Percentiles rank a stretch among this genome's conserved stretches.
These are phyloP conservation scores for Vultur gryphus DNA, from an alignment of 2,797 vertebrate species.

Conservation along the genomic window DNA sequence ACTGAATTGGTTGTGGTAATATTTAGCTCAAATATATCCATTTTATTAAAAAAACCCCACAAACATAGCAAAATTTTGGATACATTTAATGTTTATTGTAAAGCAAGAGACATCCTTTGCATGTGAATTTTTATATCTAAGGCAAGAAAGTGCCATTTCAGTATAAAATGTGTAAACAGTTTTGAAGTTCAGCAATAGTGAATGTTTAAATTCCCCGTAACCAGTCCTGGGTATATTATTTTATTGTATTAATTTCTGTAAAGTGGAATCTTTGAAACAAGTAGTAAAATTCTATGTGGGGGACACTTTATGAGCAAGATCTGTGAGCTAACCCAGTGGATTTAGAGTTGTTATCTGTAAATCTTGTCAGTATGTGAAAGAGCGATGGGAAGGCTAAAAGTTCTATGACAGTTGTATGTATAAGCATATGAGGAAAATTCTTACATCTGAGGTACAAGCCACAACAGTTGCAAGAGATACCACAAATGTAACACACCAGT, in stretches of 20 bases:
- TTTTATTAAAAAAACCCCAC: not conserved
- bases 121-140: not conserved
- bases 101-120: not conserved
- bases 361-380: not conserved
- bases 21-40: not conserved
- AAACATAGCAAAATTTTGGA: not conserved
- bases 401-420: not conserved
- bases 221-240: not conserved
- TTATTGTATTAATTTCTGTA: not conserved
- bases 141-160: not conserved
- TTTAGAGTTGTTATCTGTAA: not conserved
- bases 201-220: not conserved
- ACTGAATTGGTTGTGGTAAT: not conserved
- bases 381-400: not conserved
- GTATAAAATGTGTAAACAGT: not conserved
- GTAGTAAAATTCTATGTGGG: not conserved
- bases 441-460: not conserved
- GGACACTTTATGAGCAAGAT: not conserved
- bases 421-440: not conserved
- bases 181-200: not conserved
- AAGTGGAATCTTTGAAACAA: not conserved
- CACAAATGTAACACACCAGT: not conserved
- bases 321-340: not conserved
- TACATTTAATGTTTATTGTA: not conserved
- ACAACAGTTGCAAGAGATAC: not conserved